phyloP scores from a whole-genome alignment of 2,888 invertebrate species.

The Heliconius aoede region DNA sequence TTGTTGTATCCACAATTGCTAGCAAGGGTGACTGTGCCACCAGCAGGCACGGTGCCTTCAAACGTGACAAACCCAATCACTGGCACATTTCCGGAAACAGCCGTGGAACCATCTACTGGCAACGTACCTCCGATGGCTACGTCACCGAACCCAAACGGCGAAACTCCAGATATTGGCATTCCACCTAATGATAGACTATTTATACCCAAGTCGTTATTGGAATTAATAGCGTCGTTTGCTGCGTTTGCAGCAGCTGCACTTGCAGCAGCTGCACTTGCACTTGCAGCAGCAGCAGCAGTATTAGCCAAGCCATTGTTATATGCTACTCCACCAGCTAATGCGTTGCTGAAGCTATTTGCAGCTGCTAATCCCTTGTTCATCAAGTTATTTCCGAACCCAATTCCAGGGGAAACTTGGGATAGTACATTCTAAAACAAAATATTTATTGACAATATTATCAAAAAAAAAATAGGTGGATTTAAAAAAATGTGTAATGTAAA shows the following conservation, averaged over 20 bases:
- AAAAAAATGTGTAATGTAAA: no score
- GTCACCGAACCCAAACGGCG: constrained; percentile 61
- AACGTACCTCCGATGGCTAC: constrained; percentile 63
- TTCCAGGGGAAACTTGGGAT: constrained; percentile 46
- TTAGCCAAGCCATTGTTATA: constrained; percentile 35
- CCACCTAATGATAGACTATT: constrained; percentile 48
- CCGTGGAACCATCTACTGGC: constrained; percentile 68
- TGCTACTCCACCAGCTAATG: constrained; percentile 38
- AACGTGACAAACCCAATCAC: constrained; percentile 75
- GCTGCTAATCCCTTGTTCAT: constrained; percentile 9
- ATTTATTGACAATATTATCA: not conserved
- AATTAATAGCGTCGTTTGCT: constrained; percentile 39
- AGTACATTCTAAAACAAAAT: constrained; percentile 52
- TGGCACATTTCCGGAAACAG: constrained; percentile 68
- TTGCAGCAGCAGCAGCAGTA: constrained; percentile 42
- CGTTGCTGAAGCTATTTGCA: constrained; percentile 32
- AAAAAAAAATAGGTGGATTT: no score
- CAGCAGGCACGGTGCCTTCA: constrained; percentile 71
- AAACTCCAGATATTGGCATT: constrained; percentile 46
- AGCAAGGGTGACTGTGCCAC: constrained; percentile 68
- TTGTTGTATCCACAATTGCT: constrained; percentile 59
- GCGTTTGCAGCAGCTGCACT: constrained; percentile 41
- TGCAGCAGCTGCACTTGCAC: constrained; percentile 40
- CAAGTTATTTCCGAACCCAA: constrained; percentile 41
- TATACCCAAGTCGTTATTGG: constrained; percentile 29